phyloP scores from a whole-genome alignment of 2,888 invertebrate genomes.

The Sphaerophoria rueppellii region DNA sequence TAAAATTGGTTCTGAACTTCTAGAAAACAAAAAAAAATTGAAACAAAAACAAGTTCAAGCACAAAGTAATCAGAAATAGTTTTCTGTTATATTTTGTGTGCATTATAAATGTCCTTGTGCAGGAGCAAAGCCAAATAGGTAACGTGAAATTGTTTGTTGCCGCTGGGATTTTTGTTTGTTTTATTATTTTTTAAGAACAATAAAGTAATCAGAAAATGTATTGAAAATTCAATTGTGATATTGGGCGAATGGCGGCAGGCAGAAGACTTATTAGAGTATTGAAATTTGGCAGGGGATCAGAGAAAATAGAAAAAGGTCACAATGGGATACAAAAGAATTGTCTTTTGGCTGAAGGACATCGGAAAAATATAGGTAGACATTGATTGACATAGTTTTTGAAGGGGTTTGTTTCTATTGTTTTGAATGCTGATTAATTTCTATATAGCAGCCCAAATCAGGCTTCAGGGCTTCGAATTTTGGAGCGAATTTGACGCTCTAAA shows the following conservation, averaged over 20 bases:
- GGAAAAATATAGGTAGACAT: neutral
- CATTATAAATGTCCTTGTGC: constrained; percentile 58
- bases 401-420: neutral
- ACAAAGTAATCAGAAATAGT: constrained; percentile 71
- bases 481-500: no score
- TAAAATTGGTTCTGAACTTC: constrained; percentile 5
- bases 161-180: neutral
- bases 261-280: constrained; percentile 38
- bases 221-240: constrained; percentile 48
- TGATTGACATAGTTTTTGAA: constrained; percentile 18
- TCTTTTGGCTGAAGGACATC: constrained; percentile 6
- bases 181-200: constrained; percentile 19
- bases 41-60: constrained; percentile 48
- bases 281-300: constrained; percentile 38
- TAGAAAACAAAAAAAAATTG: neutral
- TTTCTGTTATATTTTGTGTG: constrained; percentile 51
- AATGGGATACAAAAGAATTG: neutral
- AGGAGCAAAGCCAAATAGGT: constrained; percentile 50
- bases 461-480: no score
- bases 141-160: constrained; percentile 9
- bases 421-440: neutral
- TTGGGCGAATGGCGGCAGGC: neutral
- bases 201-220: constrained; percentile 65
- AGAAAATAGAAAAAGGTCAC: constrained; percentile 9
- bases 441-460: no score